These are phyloP conservation scores for Damaliscus lunatus DNA, from an alignment of 2,113 vertebrate species.

Conservation along the genomic window DNA sequence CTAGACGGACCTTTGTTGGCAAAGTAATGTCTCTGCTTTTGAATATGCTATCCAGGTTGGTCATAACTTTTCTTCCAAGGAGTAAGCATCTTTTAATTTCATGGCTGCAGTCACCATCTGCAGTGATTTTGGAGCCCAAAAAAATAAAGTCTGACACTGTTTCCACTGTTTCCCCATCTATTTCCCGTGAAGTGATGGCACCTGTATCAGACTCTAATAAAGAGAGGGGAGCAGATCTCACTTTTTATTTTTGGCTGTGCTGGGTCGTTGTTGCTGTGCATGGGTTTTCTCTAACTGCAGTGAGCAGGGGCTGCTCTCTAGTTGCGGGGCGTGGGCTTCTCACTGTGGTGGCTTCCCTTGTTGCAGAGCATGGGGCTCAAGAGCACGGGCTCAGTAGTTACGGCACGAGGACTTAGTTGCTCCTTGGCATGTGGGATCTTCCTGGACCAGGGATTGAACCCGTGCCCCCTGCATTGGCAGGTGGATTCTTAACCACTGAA, in stretches of 20 bases:
- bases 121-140: too few species aligned
- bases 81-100: too few species aligned
- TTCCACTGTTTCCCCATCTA: too few species aligned
- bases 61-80: too few species aligned
- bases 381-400: not conserved
- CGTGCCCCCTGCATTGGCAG: not conserved
- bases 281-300: not conserved
- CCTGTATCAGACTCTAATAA: not conserved
- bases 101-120: too few species aligned
- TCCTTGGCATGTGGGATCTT: not conserved
- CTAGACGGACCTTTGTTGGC: too few species aligned
- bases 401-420: not conserved
- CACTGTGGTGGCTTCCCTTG: not conserved
- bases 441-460: not conserved
- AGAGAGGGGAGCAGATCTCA: not conserved
- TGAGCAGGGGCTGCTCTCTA: not conserved
- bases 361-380: not conserved
- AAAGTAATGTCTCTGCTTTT: too few species aligned
- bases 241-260: not conserved
- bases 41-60: too few species aligned
- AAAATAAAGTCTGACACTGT: too few species aligned
- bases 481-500: not conserved
- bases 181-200: too few species aligned
- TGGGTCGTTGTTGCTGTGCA: not conserved
- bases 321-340: not conserved